Evolutionary conservation across 2,888 invertebrate species (phyloP).

Genomic region (Itoplectis maculator): DNA sequence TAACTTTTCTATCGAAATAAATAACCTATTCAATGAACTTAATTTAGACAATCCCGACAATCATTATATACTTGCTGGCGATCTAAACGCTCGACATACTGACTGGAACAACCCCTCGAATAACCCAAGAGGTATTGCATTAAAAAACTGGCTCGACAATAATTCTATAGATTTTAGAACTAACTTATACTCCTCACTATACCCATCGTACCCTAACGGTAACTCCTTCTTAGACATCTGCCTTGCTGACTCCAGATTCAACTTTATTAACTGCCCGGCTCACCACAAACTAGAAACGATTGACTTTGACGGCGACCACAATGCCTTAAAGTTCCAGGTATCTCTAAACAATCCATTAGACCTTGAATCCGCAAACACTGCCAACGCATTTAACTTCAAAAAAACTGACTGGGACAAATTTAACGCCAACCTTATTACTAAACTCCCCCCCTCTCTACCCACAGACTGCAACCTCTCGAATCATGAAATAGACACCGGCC

Average conservation of each 20-base stretch:
- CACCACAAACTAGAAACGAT: constrained; percentile 34
- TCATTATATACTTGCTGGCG: constrained; percentile 54
- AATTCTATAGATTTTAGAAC: not conserved
- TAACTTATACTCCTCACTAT: not conserved
- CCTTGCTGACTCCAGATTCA: constrained; percentile 45
- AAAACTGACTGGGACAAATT: constrained; percentile 8
- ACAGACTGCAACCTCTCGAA: not conserved
- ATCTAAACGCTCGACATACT: constrained; percentile 53
- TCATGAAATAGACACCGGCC: not conserved
- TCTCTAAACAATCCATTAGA: not conserved
- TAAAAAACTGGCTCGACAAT: constrained; percentile 4
- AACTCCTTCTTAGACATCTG: constrained; percentile 52
- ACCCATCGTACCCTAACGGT: not conserved
- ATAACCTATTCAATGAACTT: constrained; percentile 29
- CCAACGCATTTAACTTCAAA: constrained; percentile 1
- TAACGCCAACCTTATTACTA: not conserved
- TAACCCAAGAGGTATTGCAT: constrained; percentile 39
- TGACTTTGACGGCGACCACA: constrained; percentile 56
- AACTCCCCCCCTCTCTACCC: not conserved
- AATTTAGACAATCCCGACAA: constrained; percentile 29
- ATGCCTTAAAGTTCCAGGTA: constrained; percentile 38
- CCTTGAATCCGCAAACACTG: not conserved
- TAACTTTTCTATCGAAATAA: constrained; percentile 43
- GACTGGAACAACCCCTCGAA: constrained; percentile 42
- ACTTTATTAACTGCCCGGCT: constrained; percentile 2